Base-by-base conservation (phyloP, 2,888 invertebrate species). In the Geotrupes spiniger region DNA sequence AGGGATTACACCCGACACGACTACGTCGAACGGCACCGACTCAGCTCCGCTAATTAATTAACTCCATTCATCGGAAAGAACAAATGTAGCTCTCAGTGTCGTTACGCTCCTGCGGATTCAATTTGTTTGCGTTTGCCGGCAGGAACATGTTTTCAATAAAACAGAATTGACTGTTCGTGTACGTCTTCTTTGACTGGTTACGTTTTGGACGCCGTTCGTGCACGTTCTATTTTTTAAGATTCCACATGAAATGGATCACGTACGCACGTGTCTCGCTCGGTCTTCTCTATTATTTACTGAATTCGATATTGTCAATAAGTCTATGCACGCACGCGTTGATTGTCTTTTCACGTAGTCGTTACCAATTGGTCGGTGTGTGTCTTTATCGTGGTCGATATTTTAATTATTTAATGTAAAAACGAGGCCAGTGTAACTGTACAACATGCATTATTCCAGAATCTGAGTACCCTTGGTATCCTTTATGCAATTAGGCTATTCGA, bases 11-110 rank as follows among this genome's bases (percentile, higher is more conserved):
- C 60, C 53, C 58, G 59, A 56, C 62, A 61, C 56, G 58, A 59
- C 58, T 61, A 57, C 57, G 58, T 54, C 52, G 60, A 59, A 60
- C 61, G 61, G 58, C 60, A 61, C 56, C 49, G 57, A 54, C 58
- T 58, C 56, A 56, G 53, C 54, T 52, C 48, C 53, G 54, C 63
- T 62, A 61, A 62, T 64, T 64, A 63, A 64, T 64, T 63, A 63
- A 63, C 62, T 62, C 62, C 59, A 62, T 63, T 64, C 63, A 64
- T 61, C 58, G 61, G 60, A 63, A 62, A 60, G 63, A 63, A 62
- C 63, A 62, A 61, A 63, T 60, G 61, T 62, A 59, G 58, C 58
- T 56, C 53, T 57, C 57, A 53, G 58, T 57, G 59, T 58, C 60
- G 62, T 63, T 62, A 56, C 63, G 61, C 60, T 60, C 51, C 57